phyloP scores from a whole-genome alignment of 2,797 vertebrate species.

The Chelon labrosus region DNA sequence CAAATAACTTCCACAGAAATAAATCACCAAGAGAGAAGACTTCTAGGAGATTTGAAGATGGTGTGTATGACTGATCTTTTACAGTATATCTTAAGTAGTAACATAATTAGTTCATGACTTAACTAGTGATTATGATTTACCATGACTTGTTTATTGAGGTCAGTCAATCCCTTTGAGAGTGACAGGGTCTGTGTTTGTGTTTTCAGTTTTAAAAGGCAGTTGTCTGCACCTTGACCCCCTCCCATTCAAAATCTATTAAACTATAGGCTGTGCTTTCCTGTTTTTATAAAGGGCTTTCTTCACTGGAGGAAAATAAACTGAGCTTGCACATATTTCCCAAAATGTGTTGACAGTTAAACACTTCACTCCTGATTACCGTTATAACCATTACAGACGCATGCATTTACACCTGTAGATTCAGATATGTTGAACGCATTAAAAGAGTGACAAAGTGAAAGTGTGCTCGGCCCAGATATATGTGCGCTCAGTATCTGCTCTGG shows the following conservation, averaged over 20 bases:
- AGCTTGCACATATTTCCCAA: background rate
- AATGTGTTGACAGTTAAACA: background rate
- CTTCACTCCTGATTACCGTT: background rate
- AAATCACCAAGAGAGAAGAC: too few species aligned
- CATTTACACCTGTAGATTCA: background rate
- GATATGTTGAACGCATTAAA: background rate
- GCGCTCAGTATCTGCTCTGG: background rate
- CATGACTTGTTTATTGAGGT: too few species aligned
- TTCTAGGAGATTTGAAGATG: too few species aligned
- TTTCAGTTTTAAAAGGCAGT: too few species aligned
- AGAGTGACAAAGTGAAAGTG: background rate
- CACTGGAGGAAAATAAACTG: background rate
- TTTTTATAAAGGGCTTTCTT: background rate
- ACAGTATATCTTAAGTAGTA: too few species aligned
- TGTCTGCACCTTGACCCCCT: too few species aligned
- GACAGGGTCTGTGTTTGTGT: too few species aligned
- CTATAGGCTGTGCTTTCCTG: background rate
- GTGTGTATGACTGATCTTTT: too few species aligned
- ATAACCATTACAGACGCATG: background rate
- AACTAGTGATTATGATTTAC: too few species aligned
- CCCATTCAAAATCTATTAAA: background rate
- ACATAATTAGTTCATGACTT: too few species aligned
- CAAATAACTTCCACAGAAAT: too few species aligned
- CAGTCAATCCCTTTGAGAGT: too few species aligned
- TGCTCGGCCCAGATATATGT: constrained; percentile 4